A percentile compares a stretch with the other conserved stretches of the same genome.
Conservation (phyloP, 2,797 vertebrate species). For the Poecilia picta region DNA sequence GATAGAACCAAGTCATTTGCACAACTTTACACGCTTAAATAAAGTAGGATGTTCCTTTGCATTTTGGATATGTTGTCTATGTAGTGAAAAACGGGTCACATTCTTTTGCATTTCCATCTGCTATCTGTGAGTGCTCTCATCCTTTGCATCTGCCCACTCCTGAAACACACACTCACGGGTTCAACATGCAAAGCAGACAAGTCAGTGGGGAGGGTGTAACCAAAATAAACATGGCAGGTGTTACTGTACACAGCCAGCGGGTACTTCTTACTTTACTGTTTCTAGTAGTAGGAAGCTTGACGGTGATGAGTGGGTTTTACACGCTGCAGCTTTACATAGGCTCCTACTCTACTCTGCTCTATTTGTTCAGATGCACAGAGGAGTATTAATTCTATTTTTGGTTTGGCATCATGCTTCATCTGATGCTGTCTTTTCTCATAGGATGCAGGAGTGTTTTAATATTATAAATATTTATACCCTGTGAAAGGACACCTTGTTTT, state of each 20-base stretch:
- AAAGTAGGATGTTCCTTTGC: background rate
- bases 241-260: conserved; percentile 20
- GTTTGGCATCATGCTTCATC: background rate
- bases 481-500: background rate
- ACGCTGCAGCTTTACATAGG: background rate
- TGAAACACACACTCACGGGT: background rate
- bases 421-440: background rate
- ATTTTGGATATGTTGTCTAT: background rate
- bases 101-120: conserved; percentile 7
- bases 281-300: conserved; percentile 11
- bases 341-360: background rate
- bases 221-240: conserved; percentile 44
- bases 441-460: conserved; percentile 10
- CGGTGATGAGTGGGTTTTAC: conserved; percentile 16
- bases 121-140: background rate
- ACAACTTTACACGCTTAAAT: background rate
- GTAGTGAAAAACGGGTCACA: background rate
- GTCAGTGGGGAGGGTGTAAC: conserved; percentile 23
- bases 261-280: background rate
- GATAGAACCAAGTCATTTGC: background rate
- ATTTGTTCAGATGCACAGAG: conserved; percentile 2
- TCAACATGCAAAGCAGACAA: conserved; percentile 18
- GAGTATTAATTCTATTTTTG: background rate
- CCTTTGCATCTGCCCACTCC: conserved; percentile 3
- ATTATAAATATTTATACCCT: background rate